These are phyloP conservation scores for Hyles vespertilio DNA, from an alignment of 1,140 invertebrate species.

Conservation along the genomic window DNA sequence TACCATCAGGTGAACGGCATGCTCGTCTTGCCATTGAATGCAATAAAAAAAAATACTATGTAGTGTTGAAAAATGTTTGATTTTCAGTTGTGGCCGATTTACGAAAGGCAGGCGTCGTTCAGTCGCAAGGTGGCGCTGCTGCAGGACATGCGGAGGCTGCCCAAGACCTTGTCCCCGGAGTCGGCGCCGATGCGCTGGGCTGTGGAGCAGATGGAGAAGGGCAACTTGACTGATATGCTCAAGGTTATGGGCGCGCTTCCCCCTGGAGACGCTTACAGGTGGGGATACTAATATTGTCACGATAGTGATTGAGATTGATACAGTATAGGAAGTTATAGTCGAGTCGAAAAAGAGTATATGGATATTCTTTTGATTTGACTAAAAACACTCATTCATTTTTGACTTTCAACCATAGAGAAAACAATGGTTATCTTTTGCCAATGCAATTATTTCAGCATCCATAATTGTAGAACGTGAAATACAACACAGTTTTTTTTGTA, in stretches of 20 bases:
- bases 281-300: background rate
- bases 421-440: too few relatives aligned
- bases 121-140: constrained; percentile 23
- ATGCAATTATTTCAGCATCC: too few relatives aligned
- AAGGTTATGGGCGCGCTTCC: constrained; percentile 25
- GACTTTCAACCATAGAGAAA: too few relatives aligned
- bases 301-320: too few relatives aligned
- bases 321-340: too few relatives aligned
- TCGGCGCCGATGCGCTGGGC: constrained; percentile 30
- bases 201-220: background rate
- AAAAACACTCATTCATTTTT: too few relatives aligned
- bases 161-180: constrained; percentile 6
- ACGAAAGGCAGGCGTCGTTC: constrained; percentile 16
- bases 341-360: too few relatives aligned
- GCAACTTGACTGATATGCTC: constrained; percentile 8
- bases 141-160: constrained; percentile 11
- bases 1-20: too few relatives aligned
- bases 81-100: constrained; percentile 41
- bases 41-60: too few relatives aligned
- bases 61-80: background rate
- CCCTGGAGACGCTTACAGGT: constrained; percentile 22
- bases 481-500: background rate
- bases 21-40: too few relatives aligned
- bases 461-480: background rate
- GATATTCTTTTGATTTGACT: too few relatives aligned